Evolutionary conservation across 2,888 invertebrate species (phyloP).

Genomic region (Drosophila pseudotakahashii): DNA sequence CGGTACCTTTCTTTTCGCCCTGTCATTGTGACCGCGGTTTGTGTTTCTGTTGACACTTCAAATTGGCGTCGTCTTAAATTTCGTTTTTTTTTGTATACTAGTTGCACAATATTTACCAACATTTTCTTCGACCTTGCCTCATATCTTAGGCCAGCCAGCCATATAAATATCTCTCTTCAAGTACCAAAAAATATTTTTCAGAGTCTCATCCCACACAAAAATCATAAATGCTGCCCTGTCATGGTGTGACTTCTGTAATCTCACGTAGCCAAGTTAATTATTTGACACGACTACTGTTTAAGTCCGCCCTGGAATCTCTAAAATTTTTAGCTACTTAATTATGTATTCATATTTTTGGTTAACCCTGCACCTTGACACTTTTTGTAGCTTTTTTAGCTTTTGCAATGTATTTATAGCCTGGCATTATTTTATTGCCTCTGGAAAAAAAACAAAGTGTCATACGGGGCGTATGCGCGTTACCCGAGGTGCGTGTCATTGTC

Average conservation of each 20-base stretch:
- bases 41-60: slow-evolving; percentile 45
- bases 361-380: slow-evolving; percentile 64
- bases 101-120: slow-evolving; percentile 39
- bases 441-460: slow-evolving; percentile 38
- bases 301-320: slow-evolving; percentile 36
- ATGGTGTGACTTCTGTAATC: slow-evolving; percentile 35
- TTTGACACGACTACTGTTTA: slow-evolving; percentile 52
- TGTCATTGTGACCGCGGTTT: slow-evolving; percentile 43
- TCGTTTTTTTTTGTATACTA: slow-evolving; percentile 35
- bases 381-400: slow-evolving; percentile 42
- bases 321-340: slow-evolving; percentile 15
- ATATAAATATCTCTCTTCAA: slow-evolving; percentile 16
- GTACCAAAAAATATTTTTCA: slow-evolving; percentile 11
- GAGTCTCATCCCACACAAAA: slow-evolving; percentile 31
- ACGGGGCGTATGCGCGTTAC: slow-evolving; percentile 59
- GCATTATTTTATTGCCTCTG: slow-evolving; percentile 23
- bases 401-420: slow-evolving; percentile 51
- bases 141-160: slow-evolving; percentile 20
- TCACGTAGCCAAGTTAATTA: slow-evolving; percentile 59
- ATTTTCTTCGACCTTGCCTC: slow-evolving; percentile 42
- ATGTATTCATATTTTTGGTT: slow-evolving; percentile 46
- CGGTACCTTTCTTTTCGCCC: slow-evolving; percentile 57
- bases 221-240: slow-evolving; percentile 27
- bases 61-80: slow-evolving; percentile 60
- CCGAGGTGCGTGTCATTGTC: slow-evolving; percentile 59